Conservation (phyloP, 2,797 vertebrate species). For the Serranus cabrilla region DNA sequence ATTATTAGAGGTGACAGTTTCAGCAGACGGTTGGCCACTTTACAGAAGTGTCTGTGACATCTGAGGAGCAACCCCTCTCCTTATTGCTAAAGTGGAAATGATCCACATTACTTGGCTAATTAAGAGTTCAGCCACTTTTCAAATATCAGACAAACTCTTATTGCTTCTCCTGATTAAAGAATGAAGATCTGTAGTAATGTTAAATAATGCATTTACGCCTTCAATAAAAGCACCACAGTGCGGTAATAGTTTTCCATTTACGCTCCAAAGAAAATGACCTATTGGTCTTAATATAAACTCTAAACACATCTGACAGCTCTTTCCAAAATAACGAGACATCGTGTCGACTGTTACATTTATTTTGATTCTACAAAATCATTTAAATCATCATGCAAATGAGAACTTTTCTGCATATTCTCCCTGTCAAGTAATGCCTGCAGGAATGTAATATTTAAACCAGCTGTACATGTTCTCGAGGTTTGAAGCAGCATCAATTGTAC, state of each 20-base stretch:
- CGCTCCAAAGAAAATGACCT: background rate
- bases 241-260: background rate
- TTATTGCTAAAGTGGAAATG: slow-evolving; percentile 6
- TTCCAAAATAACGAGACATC: slow-evolving; percentile 46
- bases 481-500: slow-evolving; percentile 44
- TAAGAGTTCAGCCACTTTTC: slow-evolving; percentile 6
- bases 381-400: slow-evolving; percentile 60
- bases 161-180: background rate
- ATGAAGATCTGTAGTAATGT: background rate
- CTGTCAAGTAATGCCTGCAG: slow-evolving; percentile 38
- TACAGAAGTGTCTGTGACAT: slow-evolving; percentile 3
- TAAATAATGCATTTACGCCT: background rate
- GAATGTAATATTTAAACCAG: slow-evolving; percentile 43
- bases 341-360: slow-evolving; percentile 54
- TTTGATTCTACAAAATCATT: slow-evolving; percentile 62
- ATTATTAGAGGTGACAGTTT: slow-evolving; percentile 58
- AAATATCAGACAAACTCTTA: background rate
- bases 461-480: slow-evolving; percentile 25
- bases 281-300: background rate
- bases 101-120: slow-evolving; percentile 1
- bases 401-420: slow-evolving; percentile 32
- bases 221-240: background rate
- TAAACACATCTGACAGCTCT: slow-evolving; percentile 2
- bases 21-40: slow-evolving; percentile 37
- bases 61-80: slow-evolving; percentile 3